These are phyloP conservation scores for Hydroisotoma schaefferi DNA, from an alignment of 2,888 invertebrate species.

Conservation along the genomic window DNA sequence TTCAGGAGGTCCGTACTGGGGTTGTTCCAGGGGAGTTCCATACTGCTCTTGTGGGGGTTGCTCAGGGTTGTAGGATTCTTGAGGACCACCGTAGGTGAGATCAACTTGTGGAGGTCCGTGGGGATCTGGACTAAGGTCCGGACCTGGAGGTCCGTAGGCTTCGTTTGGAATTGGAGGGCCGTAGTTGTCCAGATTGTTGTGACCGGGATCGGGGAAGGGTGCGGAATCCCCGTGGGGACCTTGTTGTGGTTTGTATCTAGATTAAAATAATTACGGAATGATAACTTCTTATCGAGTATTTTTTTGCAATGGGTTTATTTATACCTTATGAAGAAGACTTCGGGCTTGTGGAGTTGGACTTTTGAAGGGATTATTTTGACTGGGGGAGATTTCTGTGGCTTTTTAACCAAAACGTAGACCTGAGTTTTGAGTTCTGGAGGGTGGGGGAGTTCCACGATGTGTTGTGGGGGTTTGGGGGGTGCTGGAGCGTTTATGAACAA, in stretches of 20 bases:
- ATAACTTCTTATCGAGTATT: no score
- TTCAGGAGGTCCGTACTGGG: not conserved
- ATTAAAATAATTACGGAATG: no score
- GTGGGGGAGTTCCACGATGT: constrained; percentile 7
- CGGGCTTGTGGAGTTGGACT: constrained; percentile 9
- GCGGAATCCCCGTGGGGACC: not conserved
- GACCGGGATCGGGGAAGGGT: no score
- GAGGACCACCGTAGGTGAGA: not conserved
- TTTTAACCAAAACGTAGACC: constrained; percentile 12
- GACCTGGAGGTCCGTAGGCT: not conserved
- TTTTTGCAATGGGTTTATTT: no score
- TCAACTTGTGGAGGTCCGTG: not conserved
- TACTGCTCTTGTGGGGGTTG: not conserved
- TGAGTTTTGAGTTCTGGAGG: constrained; percentile 13
- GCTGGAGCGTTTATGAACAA: constrained; percentile 11
- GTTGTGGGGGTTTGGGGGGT: constrained; percentile 5
- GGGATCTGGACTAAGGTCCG: not conserved
- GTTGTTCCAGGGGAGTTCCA: not conserved
- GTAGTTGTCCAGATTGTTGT: no score
- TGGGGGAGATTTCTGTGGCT: constrained; percentile 8
- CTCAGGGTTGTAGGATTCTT: no score
- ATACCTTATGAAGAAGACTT: constrained; percentile 14
- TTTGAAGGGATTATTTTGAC: constrained; percentile 8
- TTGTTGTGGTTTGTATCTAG: not conserved
- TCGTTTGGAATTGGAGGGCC: not conserved